A percentile compares a stretch with the other conserved stretches of the same genome.
These are phyloP conservation scores for Sebastes variabilis DNA, from an alignment of 2,797 vertebrate genomes.

Conservation along the genomic window DNA sequence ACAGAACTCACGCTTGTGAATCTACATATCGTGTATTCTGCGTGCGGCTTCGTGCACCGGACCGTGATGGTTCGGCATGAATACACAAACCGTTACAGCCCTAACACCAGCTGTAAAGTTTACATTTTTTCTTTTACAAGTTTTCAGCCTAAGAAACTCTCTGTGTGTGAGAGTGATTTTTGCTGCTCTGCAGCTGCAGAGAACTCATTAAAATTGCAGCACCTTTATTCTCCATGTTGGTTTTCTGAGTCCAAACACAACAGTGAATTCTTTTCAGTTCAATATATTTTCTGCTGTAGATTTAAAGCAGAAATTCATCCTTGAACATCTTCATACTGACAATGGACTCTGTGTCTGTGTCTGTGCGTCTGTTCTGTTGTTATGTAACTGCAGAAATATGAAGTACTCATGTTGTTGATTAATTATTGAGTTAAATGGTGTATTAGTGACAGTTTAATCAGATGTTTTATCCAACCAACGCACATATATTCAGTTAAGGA, in stretches of 20 bases:
- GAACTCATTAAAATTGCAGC: slow-evolving; percentile 24
- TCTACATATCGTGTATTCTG: too few relatives aligned
- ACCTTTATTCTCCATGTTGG: neutral
- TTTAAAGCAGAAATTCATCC: neutral
- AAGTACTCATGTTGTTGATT: neutral
- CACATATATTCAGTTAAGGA: neutral
- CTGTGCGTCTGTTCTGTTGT: neutral
- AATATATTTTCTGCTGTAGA: neutral
- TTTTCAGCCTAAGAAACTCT: too few relatives aligned
- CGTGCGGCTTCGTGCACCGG: too few relatives aligned
- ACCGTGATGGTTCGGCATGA: too few relatives aligned
- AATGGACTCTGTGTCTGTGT: neutral
- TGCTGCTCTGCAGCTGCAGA: slow-evolving; percentile 11
- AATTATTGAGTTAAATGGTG: neutral
- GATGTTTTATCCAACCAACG: too few relatives aligned
- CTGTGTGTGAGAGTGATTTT: too few relatives aligned
- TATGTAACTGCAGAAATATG: neutral
- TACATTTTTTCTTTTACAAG: too few relatives aligned
- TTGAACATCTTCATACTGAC: neutral
- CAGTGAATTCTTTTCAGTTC: neutral
- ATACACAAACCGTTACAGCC: too few relatives aligned
- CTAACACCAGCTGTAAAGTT: too few relatives aligned
- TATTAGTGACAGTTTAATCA: neutral
- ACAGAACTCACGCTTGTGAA: too few relatives aligned
- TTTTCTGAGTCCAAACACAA: neutral